These are phyloP conservation scores for Eilema caniola DNA, from an alignment of 2,888 invertebrate genomes.

Conservation along the genomic window DNA sequence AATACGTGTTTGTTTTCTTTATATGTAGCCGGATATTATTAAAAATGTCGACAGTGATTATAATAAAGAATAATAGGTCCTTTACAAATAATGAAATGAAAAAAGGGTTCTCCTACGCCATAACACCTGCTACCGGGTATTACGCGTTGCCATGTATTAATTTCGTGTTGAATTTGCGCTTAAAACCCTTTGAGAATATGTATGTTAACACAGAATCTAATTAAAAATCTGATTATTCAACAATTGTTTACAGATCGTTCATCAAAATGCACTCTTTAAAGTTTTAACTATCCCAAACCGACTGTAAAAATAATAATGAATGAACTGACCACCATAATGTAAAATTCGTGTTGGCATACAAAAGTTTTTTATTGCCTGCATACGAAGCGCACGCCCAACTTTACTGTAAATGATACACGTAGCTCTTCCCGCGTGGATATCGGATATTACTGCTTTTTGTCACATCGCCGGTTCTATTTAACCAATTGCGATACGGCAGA, in stretches of 20 bases:
- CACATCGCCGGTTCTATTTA: no score
- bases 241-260: background rate
- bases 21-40: conserved; percentile 14
- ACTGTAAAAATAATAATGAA: conserved; percentile 35
- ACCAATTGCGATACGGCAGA: no score
- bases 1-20: conserved; percentile 16
- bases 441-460: no score
- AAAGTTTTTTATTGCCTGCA: conserved; percentile 42
- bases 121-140: conserved; percentile 44
- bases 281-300: background rate
- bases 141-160: conserved; percentile 41
- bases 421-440: no score
- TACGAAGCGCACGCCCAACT: conserved; percentile 30
- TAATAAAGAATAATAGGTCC: conserved; percentile 46
- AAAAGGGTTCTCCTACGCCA: conserved; percentile 31
- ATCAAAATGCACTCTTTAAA: background rate
- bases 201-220: conserved; percentile 6
- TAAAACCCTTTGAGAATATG: conserved; percentile 25
- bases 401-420: conserved; percentile 20
- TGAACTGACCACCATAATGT: conserved; percentile 25
- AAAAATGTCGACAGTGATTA: conserved; percentile 20
- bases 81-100: conserved; percentile 44
- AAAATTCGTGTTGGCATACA: conserved; percentile 32
- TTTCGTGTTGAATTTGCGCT: conserved; percentile 49
- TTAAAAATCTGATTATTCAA: conserved; percentile 9